Evolutionary conservation across 2,113 vertebrate species (phyloP).

Genomic region (Burhinus bistriatus): DNA sequence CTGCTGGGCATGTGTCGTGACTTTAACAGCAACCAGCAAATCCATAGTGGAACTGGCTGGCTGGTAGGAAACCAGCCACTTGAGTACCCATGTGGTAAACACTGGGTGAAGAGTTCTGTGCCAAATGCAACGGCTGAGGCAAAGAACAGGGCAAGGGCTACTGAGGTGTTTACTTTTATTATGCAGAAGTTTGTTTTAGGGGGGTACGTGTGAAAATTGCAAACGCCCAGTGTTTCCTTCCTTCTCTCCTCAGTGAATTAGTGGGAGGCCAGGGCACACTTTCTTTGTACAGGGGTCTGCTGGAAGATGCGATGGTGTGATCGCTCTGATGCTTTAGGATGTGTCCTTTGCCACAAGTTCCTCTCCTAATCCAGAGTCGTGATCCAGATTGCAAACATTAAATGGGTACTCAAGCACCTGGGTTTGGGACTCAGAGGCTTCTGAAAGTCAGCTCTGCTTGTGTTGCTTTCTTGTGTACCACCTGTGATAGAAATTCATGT

Average conservation of each 20-base stretch:
- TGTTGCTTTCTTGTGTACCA: fast-evolving
- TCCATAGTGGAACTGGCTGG: background rate
- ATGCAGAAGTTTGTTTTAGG: background rate
- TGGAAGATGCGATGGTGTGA: background rate
- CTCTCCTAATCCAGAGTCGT: background rate
- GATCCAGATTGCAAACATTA: background rate
- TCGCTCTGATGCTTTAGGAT: background rate
- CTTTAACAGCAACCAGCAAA: background rate
- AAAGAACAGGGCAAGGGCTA: background rate
- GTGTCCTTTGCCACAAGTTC: background rate
- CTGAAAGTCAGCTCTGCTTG: background rate
- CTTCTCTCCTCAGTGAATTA: background rate
- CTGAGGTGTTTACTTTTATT: background rate
- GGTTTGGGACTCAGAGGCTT: background rate
- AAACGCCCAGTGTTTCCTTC: background rate
- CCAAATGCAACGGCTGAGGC: fast-evolving
- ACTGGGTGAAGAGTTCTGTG: background rate
- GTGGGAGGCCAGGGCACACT: fast-evolving
- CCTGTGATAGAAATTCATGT: background rate
- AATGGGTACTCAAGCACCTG: background rate
- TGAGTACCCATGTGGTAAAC: background rate
- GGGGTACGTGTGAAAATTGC: background rate
- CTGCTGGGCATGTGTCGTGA: background rate
- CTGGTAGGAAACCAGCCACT: background rate
- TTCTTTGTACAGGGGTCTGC: background rate